These are phyloP conservation scores for Sicus ferrugineus DNA, from an alignment of 2,888 invertebrate species.

Conservation along the genomic window DNA sequence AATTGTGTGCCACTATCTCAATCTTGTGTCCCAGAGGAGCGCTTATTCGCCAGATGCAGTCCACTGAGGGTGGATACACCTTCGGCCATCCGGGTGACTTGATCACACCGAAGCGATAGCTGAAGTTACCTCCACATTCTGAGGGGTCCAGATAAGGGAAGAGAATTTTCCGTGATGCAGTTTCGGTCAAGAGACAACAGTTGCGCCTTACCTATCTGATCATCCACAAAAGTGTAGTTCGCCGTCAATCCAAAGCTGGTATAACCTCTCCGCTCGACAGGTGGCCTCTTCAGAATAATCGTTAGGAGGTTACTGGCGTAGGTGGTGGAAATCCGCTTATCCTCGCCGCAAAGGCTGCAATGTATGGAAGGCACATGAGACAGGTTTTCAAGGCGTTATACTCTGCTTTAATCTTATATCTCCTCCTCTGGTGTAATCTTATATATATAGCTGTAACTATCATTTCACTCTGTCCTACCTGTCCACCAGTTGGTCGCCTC, in stretches of 20 bases:
- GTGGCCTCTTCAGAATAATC: constrained; percentile 35
- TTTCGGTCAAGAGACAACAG: not conserved
- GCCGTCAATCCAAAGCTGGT: constrained; percentile 30
- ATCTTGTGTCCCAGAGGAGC: constrained; percentile 80
- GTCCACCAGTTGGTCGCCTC: constrained; percentile 39
- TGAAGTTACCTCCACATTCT: constrained; percentile 79
- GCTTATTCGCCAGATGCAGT: constrained; percentile 83
- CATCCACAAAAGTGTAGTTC: constrained; percentile 42
- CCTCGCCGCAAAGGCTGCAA: constrained; percentile 39
- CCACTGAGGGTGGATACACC: constrained; percentile 71
- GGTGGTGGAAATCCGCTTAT: constrained; percentile 23
- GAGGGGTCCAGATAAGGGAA: not conserved
- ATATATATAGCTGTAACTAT: not conserved
- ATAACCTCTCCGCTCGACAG: constrained; percentile 2
- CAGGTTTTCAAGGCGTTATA: not conserved
- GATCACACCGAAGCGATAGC: constrained; percentile 73
- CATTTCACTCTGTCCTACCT: constrained; percentile 43
- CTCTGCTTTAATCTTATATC: too few species aligned
- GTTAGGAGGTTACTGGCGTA: constrained; percentile 38
- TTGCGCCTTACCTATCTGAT: constrained; percentile 33
- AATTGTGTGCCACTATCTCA: constrained; percentile 72
- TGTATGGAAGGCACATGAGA: constrained; percentile 20
- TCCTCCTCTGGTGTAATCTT: not conserved
- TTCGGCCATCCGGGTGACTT: constrained; percentile 83
- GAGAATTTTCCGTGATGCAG: not conserved